Evolutionary conservation across 2,888 invertebrate species (phyloP).

Genomic region (Danaus chrysippus): DNA sequence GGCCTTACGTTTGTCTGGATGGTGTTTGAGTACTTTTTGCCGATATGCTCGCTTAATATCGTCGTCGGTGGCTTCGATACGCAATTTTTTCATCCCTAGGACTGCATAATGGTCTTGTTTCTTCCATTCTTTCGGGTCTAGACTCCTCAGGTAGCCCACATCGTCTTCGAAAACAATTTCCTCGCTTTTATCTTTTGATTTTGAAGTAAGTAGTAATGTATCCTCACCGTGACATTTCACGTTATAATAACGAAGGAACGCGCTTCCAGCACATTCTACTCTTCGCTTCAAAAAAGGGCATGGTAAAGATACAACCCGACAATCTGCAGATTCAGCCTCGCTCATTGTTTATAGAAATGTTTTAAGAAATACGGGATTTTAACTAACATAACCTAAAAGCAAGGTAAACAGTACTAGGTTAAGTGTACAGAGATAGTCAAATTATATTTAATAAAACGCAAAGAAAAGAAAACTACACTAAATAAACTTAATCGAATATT

Average conservation of each 20-base stretch:
- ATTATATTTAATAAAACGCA: conserved; percentile 15
- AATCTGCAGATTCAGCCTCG: conserved; percentile 53
- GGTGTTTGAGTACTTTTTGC: conserved; percentile 88
- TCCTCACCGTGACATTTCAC: conserved; percentile 73
- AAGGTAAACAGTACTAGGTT: conserved; percentile 29
- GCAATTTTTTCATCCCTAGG: conserved; percentile 89
- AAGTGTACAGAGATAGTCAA: conserved; percentile 24
- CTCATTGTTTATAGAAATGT: conserved; percentile 63
- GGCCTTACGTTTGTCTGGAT: conserved; percentile 98
- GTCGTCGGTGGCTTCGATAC: conserved; percentile 93
- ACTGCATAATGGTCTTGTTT: conserved; percentile 98
- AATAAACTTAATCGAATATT: conserved; percentile 18
- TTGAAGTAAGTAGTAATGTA: conserved; percentile 61
- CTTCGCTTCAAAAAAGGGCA: conserved; percentile 55
- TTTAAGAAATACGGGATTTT: conserved; percentile 53
- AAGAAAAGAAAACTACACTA: conserved; percentile 26
- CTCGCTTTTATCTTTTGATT: conserved; percentile 65
- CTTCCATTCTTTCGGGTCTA: conserved; percentile 98
- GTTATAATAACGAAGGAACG: conserved; percentile 71
- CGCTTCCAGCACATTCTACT: conserved; percentile 76
- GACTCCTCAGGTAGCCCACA: conserved; percentile 88
- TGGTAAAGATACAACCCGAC: conserved; percentile 57
- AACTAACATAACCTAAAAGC: conserved; percentile 71
- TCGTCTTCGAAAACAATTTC: conserved; percentile 82
- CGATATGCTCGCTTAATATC: conserved; percentile 96